These are phyloP conservation scores for Nephrotoma flavescens DNA, from an alignment of 2,888 invertebrate genomes.

Conservation along the genomic window DNA sequence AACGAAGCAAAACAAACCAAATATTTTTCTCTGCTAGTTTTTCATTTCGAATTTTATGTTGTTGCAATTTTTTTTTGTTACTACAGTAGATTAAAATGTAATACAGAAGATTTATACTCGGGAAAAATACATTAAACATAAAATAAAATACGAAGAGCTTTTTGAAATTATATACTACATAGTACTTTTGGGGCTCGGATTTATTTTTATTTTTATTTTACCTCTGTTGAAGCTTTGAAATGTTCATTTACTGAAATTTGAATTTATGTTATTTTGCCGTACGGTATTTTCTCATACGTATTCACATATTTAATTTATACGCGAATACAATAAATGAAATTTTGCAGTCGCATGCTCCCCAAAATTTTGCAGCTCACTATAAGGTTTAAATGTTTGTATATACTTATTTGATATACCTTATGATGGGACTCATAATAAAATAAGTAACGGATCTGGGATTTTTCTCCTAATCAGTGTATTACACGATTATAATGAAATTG, in stretches of 20 bases:
- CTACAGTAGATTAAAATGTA: neutral
- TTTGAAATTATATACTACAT: neutral
- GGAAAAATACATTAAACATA: neutral
- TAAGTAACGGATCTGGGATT: too few species aligned
- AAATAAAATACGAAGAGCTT: neutral
- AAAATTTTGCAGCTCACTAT: too few species aligned
- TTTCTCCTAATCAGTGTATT: too few species aligned
- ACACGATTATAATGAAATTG: too few species aligned
- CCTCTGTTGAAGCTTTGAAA: neutral
- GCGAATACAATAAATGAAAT: too few species aligned
- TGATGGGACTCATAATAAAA: too few species aligned
- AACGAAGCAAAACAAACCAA: neutral
- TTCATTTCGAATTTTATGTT: neutral
- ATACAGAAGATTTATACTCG: neutral
- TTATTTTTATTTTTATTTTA: neutral
- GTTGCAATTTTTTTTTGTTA: neutral
- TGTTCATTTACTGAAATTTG: neutral
- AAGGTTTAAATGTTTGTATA: too few species aligned
- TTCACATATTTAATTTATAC: too few species aligned
- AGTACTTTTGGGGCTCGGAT: neutral
- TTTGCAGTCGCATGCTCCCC: too few species aligned
- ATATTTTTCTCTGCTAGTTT: neutral
- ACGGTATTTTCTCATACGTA: too few species aligned
- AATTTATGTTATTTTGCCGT: neutral
- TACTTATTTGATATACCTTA: too few species aligned